Evolutionary conservation across 2,113 vertebrate species (phyloP).

Genomic region (Rhineura floridana): DNA sequence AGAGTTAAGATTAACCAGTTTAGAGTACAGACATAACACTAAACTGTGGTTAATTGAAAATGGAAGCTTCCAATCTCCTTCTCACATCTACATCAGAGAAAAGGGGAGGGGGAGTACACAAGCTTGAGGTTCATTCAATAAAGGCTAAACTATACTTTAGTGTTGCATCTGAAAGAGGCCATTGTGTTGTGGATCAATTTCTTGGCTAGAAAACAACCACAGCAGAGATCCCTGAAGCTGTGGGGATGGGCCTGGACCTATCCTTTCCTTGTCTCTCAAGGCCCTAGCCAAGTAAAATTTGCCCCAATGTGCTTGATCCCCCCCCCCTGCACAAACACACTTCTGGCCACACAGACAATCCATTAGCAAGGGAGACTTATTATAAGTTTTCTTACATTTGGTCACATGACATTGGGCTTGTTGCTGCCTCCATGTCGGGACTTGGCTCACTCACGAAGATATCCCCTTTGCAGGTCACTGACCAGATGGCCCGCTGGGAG

Average conservation of each 20-base stretch:
- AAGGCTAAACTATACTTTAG: no score
- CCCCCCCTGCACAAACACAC: neutral
- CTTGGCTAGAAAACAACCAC: neutral
- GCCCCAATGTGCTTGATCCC: no score
- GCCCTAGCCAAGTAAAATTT: no score
- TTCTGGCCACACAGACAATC: neutral
- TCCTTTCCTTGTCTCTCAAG: neutral
- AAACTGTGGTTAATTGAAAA: no score
- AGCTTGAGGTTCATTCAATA: no score
- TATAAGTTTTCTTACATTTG: conserved; percentile 87
- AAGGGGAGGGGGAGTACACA: no score
- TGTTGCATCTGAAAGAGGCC: no score
- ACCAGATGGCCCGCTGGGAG: conserved; percentile 94
- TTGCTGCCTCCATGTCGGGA: conserved; percentile 80
- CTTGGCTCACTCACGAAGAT: conserved; percentile 94
- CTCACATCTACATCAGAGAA: no score
- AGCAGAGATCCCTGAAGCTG: neutral
- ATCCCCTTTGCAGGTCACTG: conserved; percentile 94
- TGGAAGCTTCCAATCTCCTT: no score
- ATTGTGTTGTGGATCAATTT: neutral
- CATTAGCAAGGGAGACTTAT: neutral
- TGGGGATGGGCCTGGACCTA: neutral
- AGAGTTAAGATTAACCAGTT: no score
- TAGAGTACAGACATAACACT: no score
- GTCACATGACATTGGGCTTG: conserved; percentile 85